A percentile compares a stretch with the other conserved stretches of the same genome.
Conservation (phyloP, 2,888 invertebrate species). For the Cryptocephalus primarius region DNA sequence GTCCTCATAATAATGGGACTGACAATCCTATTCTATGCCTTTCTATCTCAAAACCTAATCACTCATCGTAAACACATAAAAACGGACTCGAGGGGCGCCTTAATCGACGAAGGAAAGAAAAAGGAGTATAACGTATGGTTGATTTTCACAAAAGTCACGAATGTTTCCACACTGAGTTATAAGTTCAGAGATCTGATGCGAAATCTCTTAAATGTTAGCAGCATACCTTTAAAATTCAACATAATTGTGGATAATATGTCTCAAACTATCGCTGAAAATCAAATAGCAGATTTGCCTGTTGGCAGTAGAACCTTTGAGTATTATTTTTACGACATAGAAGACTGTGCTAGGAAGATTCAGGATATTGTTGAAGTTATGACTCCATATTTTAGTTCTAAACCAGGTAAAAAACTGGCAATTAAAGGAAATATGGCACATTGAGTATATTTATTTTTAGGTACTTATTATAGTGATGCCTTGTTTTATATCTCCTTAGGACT, state of each 20-base stretch:
- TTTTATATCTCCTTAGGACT: conserved; percentile 69
- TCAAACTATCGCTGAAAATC: conserved; percentile 42
- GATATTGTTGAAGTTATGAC: conserved; percentile 57
- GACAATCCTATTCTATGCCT: conserved; percentile 16
- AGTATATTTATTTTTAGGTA: conserved; percentile 34
- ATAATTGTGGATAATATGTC: conserved; percentile 52
- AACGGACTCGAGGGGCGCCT: conserved; percentile 7
- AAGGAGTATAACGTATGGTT: conserved; percentile 43
- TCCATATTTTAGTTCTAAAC: conserved; percentile 58
- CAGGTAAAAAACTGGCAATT: conserved; percentile 32
- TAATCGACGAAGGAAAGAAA: conserved; percentile 7
- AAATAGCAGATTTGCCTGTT: conserved; percentile 22
- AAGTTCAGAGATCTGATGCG: conserved; percentile 42
- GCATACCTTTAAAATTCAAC: conserved; percentile 45
- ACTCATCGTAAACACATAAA: conserved; percentile 9
- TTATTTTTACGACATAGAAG: conserved; percentile 50
- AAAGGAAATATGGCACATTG: too few species aligned
- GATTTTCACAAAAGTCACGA: conserved; percentile 46
- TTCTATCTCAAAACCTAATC: conserved; percentile 12
- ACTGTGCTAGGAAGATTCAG: conserved; percentile 46
- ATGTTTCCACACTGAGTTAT: conserved; percentile 40
- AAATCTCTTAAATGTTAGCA: conserved; percentile 40
- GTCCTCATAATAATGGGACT: conserved; percentile 17
- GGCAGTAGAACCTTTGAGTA: conserved; percentile 35
- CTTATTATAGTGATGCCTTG: conserved; percentile 67